Conservation (phyloP, 2,888 invertebrate genomes). For the Cerastis rubricosa region DNA sequence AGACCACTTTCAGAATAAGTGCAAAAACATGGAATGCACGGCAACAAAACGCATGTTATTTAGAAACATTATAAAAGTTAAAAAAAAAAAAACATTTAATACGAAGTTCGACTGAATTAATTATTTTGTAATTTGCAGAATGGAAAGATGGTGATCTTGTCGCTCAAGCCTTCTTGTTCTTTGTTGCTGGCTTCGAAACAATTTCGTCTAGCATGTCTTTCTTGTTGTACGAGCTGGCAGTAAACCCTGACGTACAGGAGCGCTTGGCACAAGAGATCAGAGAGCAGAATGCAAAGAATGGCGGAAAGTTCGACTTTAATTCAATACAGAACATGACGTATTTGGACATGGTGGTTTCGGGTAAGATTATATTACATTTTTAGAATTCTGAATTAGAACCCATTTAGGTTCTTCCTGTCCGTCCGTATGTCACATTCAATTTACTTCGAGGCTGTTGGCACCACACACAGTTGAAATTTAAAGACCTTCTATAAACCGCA, state of each 20-base stretch:
- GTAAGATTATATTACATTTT: slow-evolving; percentile 59
- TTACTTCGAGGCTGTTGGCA: no score
- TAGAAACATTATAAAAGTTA: no score
- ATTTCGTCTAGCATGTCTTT: neutral
- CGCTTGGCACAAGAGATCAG: slow-evolving; percentile 71
- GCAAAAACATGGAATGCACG: no score
- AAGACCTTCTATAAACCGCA: no score
- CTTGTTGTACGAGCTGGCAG: slow-evolving; percentile 1
- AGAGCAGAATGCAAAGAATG: slow-evolving; percentile 70
- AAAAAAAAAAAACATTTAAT: no score
- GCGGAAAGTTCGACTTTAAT: slow-evolving; percentile 86
- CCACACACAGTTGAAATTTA: no score
- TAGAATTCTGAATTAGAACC: no score
- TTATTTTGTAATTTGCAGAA: neutral
- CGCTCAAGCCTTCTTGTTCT: slow-evolving; percentile 8
- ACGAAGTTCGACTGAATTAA: neutral
- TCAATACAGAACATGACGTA: slow-evolving; percentile 74
- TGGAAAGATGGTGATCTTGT: slow-evolving; percentile 3
- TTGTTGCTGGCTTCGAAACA: slow-evolving; percentile 2
- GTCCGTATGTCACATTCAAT: no score
- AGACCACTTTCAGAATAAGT: no score
- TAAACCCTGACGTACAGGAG: neutral
- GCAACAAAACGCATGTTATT: no score
- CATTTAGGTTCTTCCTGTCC: no score
- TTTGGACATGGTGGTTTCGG: slow-evolving; percentile 88